phyloP scores from a whole-genome alignment of 1,140 invertebrate genomes.

The Eumeta japonica region DNA sequence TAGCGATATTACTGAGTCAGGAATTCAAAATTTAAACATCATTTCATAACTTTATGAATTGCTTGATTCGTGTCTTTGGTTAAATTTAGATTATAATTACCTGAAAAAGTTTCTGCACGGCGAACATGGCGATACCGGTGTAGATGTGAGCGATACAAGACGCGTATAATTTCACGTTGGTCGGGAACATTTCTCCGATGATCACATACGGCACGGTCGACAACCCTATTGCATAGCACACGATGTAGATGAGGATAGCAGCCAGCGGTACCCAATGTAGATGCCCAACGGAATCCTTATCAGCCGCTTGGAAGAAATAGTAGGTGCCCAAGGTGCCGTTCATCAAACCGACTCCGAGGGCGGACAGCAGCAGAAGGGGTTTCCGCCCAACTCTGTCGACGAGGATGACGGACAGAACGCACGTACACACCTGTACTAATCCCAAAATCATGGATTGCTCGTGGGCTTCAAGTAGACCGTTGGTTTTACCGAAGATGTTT shows the following conservation, averaged over 20 bases:
- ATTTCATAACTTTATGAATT: too few relatives aligned
- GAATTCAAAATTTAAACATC: too few relatives aligned
- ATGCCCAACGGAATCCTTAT: constrained; percentile 25
- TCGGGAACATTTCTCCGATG: constrained; percentile 73
- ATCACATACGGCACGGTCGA: constrained; percentile 71
- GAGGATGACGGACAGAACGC: constrained; percentile 61
- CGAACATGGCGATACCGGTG: constrained; percentile 71
- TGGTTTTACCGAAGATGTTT: constrained; percentile 64
- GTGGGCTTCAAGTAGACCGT: constrained; percentile 45
- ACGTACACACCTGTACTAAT: constrained; percentile 65
- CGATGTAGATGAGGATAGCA: constrained; percentile 68
- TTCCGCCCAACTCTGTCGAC: constrained; percentile 73
- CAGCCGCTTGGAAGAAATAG: constrained; percentile 45
- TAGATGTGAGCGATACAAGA: constrained; percentile 69
- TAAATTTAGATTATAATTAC: constrained; percentile 18
- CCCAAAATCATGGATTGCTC: constrained; percentile 66
- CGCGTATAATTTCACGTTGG: constrained; percentile 68
- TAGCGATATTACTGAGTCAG: too few relatives aligned
- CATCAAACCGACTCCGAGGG: constrained; percentile 55
- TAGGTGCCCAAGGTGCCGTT: constrained; percentile 61
- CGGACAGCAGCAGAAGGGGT: constrained; percentile 65
- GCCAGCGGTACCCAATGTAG: constrained; percentile 64
- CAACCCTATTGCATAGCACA: constrained; percentile 69
- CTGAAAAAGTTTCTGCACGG: constrained; percentile 73
- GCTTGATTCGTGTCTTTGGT: too few relatives aligned